Evolutionary conservation across 2,888 invertebrate species (phyloP).

Genomic region (Melipona bicolor): DNA sequence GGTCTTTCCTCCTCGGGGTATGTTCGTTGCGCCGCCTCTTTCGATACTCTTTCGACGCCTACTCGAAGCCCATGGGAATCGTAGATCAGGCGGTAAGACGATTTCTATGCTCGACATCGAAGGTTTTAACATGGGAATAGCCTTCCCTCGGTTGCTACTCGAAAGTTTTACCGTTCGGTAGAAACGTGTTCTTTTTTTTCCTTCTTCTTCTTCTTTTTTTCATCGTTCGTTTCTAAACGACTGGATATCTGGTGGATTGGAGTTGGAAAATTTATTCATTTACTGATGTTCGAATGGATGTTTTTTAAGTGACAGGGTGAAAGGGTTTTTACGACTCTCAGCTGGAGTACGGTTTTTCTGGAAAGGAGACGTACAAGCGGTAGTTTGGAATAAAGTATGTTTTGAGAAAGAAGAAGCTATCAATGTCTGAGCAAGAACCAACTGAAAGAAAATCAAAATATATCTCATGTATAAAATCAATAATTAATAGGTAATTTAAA

Average conservation of each 20-base stretch:
- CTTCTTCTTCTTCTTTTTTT: not conserved
- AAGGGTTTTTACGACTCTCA: constrained; percentile 16
- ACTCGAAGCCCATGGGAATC: constrained; percentile 9
- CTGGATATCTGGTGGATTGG: not conserved
- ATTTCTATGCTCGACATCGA: constrained; percentile 30
- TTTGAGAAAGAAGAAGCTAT: too few species aligned
- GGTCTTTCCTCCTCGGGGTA: constrained; percentile 49
- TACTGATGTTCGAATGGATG: not conserved
- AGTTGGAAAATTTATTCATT: not conserved
- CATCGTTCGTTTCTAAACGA: not conserved
- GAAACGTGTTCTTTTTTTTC: not conserved
- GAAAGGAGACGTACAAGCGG: not conserved
- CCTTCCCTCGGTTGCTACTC: not conserved
- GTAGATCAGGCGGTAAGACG: constrained; percentile 18
- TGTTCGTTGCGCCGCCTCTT: constrained; percentile 8
- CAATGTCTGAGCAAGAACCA: too few species aligned
- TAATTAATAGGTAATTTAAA: too few species aligned
- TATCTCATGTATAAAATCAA: too few species aligned
- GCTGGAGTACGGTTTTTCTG: not conserved
- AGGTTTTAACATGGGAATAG: constrained; percentile 7
- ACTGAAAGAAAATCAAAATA: too few species aligned
- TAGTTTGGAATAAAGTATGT: not conserved
- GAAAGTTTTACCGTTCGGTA: not conserved
- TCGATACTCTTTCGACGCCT: constrained; percentile 28
- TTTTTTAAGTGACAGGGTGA: not conserved